Evolutionary conservation across 1,140 invertebrate genomes (phyloP).

Genomic region (Calephelis virginiensis): DNA sequence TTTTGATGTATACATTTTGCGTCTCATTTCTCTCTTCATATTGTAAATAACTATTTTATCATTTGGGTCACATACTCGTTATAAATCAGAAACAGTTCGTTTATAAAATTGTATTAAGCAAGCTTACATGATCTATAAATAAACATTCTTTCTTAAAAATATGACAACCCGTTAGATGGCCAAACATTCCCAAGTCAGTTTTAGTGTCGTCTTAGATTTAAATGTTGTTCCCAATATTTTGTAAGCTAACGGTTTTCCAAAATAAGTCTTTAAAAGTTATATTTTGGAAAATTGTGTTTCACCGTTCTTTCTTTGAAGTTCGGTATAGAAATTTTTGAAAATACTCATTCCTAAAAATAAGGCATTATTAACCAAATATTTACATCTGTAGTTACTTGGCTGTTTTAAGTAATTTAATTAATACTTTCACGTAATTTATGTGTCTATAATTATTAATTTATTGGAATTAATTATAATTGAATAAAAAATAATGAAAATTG

Average conservation of each 20-base stretch:
- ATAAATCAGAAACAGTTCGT: background rate
- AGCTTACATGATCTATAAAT: background rate
- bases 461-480: constrained; percentile 75
- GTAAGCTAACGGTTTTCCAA: constrained; percentile 58
- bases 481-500: constrained; percentile 67
- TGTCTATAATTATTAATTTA: constrained; percentile 78
- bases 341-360: constrained; percentile 75
- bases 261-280: constrained; percentile 32
- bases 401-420: constrained; percentile 76
- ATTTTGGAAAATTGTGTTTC: constrained; percentile 51
- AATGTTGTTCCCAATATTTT: constrained; percentile 77
- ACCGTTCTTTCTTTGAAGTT: constrained; percentile 51
- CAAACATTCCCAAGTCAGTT: constrained; percentile 42
- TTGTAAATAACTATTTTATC: background rate
- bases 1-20: too few species aligned
- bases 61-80: background rate
- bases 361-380: constrained; percentile 74
- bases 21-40: too few species aligned
- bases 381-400: constrained; percentile 75
- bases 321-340: constrained; percentile 69
- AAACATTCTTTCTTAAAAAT: background rate
- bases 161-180: constrained; percentile 28
- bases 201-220: constrained; percentile 68
- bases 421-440: constrained; percentile 77
- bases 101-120: background rate